Conservation (phyloP, 2,113 vertebrate genomes). For the Terrapene triunguis region DNA sequence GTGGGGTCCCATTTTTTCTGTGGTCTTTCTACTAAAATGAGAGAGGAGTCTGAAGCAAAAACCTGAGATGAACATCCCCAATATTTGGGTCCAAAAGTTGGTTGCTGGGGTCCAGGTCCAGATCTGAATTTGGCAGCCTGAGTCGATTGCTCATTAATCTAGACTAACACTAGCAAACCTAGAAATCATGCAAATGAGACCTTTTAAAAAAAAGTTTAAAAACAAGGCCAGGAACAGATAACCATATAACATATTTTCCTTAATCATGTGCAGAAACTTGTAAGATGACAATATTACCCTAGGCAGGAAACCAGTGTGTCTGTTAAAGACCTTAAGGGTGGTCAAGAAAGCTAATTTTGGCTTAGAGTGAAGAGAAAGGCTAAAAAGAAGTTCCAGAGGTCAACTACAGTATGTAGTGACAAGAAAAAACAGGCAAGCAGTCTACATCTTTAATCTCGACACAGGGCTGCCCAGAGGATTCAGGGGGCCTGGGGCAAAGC, state of each 20-base stretch:
- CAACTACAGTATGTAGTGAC: slow-evolving; percentile 47
- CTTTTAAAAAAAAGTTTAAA: slow-evolving; percentile 3
- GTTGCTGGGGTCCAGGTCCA: neutral
- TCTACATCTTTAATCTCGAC: slow-evolving; percentile 45
- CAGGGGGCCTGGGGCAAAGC: no score
- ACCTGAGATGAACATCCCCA: slow-evolving; percentile 25
- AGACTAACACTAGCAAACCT: slow-evolving; percentile 17
- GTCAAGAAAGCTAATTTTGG: slow-evolving; percentile 61
- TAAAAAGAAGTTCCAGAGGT: slow-evolving; percentile 58
- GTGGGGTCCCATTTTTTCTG: neutral
- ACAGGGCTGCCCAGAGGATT: no score
- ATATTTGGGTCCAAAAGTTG: neutral
- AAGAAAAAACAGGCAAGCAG: slow-evolving; percentile 19
- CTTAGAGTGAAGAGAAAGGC: slow-evolving; percentile 31
- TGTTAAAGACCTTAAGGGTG: slow-evolving; percentile 62
- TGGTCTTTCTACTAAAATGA: neutral
- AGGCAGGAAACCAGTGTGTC: slow-evolving; percentile 43
- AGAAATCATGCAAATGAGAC: slow-evolving; percentile 40
- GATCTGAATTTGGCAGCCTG: slow-evolving; percentile 54
- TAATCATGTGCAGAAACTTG: slow-evolving; percentile 55
- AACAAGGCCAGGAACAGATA: neutral
- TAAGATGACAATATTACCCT: slow-evolving; percentile 43
- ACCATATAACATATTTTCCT: slow-evolving; percentile 20
- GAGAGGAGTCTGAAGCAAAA: slow-evolving; percentile 34
- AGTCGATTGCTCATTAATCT: slow-evolving; percentile 19